Base-by-base conservation (phyloP, 2,888 invertebrate species). In the Epistrophe eligans region DNA sequence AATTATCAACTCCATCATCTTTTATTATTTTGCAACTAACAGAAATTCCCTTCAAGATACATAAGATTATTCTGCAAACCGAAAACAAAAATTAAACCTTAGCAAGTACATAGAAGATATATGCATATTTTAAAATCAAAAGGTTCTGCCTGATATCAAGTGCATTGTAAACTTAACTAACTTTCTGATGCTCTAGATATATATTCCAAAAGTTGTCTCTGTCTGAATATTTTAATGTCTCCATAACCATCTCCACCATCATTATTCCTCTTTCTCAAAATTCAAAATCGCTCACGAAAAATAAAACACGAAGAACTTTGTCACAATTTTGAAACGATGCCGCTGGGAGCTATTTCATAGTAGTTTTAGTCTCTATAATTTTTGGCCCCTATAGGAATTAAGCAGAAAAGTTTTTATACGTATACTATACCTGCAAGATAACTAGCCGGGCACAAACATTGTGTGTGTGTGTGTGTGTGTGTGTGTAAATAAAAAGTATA, bases 321-420 rank as follows among this genome's bases (percentile, higher is more conserved):
- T 87, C 79, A 83, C 62, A 87, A 83, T 82, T 87, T 72, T 43
- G 71, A 83, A 87, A 87, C 79, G 66, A 67, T 72, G 60, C 82
- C 79, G 67, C 76, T 28, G 79, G 76, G 82, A 71, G 72, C 57
- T 76, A 62, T 87, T 83, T 79, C 79, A 45, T 71, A 48, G 71
- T 32, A 66, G 45, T 58, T 72, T 58, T 72, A 24, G 72, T 40
- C 19, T 72, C 70, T 24, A 52, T 70, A 79, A 77, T 73, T 66
- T 73, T 79, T 73, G 72, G 67, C 50, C 72, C 35, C 35, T 55
- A 32, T 32, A 60, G 43, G 55, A 84, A 72, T 77, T 70, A 52
- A 77, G 28, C 15, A 48, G 28, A 50, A 58, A 81, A 84, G 60
- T 81, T 84, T 85, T 64, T 70, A 64, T 64, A 74, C 62, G 43